These are phyloP conservation scores for Neogobius melanostomus DNA, from an alignment of 2,113 vertebrate genomes.

Conservation along the genomic window DNA sequence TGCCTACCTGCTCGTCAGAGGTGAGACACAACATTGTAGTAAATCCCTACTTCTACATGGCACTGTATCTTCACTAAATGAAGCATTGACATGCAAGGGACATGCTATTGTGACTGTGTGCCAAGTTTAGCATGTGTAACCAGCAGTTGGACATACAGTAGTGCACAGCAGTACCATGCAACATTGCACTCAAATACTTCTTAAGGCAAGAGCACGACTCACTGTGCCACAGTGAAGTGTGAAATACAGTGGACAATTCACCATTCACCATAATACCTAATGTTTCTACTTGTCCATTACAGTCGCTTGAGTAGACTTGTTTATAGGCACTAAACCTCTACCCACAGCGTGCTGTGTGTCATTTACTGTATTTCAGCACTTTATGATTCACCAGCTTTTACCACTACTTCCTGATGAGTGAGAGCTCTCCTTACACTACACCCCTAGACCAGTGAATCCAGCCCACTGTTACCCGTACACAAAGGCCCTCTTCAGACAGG, in stretches of 20 bases:
- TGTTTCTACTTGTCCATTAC: neutral
- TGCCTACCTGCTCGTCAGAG: slow-evolving; percentile 91
- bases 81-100: too few relatives aligned
- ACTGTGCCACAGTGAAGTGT: neutral
- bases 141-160: too few relatives aligned
- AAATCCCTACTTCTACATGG: too few relatives aligned
- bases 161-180: too few relatives aligned
- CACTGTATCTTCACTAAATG: too few relatives aligned
- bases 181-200: neutral
- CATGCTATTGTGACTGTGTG: too few relatives aligned
- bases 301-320: neutral
- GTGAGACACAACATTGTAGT: slow-evolving; percentile 70
- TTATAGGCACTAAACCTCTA: slow-evolving; percentile 30
- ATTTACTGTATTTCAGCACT: slow-evolving; percentile 40
- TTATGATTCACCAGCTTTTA: slow-evolving; percentile 38
- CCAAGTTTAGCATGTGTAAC: too few relatives aligned
- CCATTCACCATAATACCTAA: neutral
- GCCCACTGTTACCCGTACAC: slow-evolving; percentile 34
- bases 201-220: neutral
- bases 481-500: slow-evolving; percentile 56
- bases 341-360: slow-evolving; percentile 13
- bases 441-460: slow-evolving; percentile 32
- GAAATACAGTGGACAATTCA: neutral
- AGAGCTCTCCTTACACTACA: slow-evolving; percentile 43
- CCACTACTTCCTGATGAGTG: slow-evolving; percentile 45